Evolutionary conservation across 2,797 vertebrate species (phyloP).

Genomic region (Liparis tanakae): DNA sequence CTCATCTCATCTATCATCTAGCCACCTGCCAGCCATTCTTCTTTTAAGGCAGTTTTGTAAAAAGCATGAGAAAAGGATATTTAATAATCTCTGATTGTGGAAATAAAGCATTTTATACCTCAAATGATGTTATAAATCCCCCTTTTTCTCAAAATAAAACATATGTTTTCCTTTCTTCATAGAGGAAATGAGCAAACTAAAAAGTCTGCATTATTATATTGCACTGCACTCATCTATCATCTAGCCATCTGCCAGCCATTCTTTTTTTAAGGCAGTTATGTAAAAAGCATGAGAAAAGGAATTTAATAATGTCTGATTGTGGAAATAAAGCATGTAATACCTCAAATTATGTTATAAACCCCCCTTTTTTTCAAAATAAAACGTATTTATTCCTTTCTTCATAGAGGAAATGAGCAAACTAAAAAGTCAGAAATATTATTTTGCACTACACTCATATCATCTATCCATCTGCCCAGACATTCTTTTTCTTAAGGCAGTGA

Average conservation of each 20-base stretch:
- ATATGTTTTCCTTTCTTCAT: neutral
- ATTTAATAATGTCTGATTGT: neutral
- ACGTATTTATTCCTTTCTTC: neutral
- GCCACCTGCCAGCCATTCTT: neutral
- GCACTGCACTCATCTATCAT: neutral
- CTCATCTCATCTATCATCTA: neutral
- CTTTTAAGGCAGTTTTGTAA: constrained; percentile 28
- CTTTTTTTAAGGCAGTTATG: constrained; percentile 27
- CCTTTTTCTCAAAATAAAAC: neutral
- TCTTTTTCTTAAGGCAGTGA: too few relatives aligned
- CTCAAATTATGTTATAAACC: neutral
- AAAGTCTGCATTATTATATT: neutral
- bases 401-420: neutral
- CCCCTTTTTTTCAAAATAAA: neutral
- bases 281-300: constrained; percentile 8
- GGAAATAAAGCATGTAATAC: neutral
- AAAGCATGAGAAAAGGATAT: constrained; percentile 16
- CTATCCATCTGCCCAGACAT: too few relatives aligned
- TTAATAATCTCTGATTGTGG: neutral
- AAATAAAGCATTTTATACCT: neutral
- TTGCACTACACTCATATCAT: neutral
- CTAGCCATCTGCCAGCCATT: too few relatives aligned
- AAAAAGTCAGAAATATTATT: neutral
- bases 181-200: neutral
- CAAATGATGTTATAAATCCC: neutral